Conservation (phyloP, 2,113 vertebrate species). For the Perognathus longimembris region DNA sequence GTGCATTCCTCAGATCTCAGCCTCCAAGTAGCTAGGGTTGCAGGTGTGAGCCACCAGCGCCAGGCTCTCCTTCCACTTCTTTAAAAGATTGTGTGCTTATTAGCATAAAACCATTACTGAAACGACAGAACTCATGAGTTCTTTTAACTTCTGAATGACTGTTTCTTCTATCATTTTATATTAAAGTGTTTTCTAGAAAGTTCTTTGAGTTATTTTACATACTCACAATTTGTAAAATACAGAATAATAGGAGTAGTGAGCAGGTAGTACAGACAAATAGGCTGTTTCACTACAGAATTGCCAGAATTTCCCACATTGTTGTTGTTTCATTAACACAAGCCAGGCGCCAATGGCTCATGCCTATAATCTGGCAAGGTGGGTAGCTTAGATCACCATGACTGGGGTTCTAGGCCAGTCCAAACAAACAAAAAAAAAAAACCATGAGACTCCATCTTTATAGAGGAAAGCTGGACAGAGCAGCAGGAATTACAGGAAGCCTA, state of each 20-base stretch:
- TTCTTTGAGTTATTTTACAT: not conserved
- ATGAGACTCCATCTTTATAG: too few species aligned
- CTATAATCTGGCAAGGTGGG: too few species aligned
- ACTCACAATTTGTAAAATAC: not conserved
- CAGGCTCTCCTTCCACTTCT: too few species aligned
- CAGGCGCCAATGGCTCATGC: too few species aligned
- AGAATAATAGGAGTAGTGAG: not conserved
- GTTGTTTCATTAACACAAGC: not conserved
- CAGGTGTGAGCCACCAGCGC: too few species aligned
- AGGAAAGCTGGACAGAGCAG: too few species aligned
- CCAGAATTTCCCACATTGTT: not conserved
- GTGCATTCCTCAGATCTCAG: too few species aligned
- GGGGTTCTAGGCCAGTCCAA: too few species aligned
- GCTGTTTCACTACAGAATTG: not conserved
- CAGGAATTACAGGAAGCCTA: too few species aligned
- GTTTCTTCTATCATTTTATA: conserved; percentile 1
- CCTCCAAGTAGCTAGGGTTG: too few species aligned
- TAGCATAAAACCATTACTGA: not conserved
- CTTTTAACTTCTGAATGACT: not conserved
- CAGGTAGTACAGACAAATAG: not conserved
- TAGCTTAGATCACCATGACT: too few species aligned
- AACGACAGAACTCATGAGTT: not conserved
- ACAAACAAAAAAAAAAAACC: too few species aligned
- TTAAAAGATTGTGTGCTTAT: not conserved
- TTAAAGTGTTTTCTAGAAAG: conserved; percentile 16